Base-by-base conservation (phyloP, 2,888 invertebrate species). In the Gibbula magus region DNA sequence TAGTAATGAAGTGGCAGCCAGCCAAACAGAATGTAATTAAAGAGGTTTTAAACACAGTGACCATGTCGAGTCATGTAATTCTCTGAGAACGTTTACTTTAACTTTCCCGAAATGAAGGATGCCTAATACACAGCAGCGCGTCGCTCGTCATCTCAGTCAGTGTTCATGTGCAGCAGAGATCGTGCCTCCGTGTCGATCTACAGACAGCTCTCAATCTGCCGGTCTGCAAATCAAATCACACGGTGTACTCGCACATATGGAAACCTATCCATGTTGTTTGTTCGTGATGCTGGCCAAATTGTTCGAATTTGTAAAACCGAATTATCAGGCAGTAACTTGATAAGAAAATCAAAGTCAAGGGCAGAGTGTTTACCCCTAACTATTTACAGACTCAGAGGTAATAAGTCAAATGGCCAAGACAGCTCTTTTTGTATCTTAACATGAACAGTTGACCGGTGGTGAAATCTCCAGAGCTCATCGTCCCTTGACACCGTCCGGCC, bases 331-430 rank as follows among this genome's bases (percentile, higher is more conserved):
- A 7, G 70, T 70, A 70, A 70, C 70, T 39, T 35, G 39, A 70
- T 70, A n/a, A 39, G 70, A 70, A 70, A 70, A 70, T 70, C 70
- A 70, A 70, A 70, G 70, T 35, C 70, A 70, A 70, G 70, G 45
- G 35, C 35, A 20, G n/a, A 10, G 7, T 70, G 35, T 70, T 70
- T 70, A 70, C 61, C 35, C 70, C 35, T 4, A 35, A 39, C 70
- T 70, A 39, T 70, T 70, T 70, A 39, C 70, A 35, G 35, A 70
- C 70, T n/a, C 16, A 7, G 61, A 61, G 29, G 61, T 61, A 61
- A 45, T 29, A 22, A 25, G 61, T 29, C 29, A 61, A 61, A 29
- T 61, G 22, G 29, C 61, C 3, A 25, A 61, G 29, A 25, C 61
- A 61, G 29, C 61, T n/a, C 22, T 29, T 22, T 22, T 29, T 18